Conservation (phyloP, 2,113 vertebrate genomes). For the Leucopsar rothschildi region DNA sequence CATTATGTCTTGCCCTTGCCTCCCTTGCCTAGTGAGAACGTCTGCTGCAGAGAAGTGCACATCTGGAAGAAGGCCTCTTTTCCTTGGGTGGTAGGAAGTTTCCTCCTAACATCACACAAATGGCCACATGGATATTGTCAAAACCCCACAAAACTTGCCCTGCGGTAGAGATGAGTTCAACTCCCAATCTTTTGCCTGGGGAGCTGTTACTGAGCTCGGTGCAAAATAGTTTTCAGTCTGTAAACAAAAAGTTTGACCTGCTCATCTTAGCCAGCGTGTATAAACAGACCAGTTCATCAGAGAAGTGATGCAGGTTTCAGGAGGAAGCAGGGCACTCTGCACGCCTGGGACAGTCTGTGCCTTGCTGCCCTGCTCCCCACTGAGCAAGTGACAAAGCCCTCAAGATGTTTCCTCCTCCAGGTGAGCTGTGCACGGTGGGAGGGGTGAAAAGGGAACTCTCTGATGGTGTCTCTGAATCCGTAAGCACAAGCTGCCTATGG, state of each 20-base stretch:
- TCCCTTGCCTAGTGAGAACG: neutral
- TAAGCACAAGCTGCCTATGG: neutral
- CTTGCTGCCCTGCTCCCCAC: neutral
- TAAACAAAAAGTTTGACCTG: slow-evolving; percentile 53
- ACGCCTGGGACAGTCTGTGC: neutral
- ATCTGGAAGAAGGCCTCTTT: neutral
- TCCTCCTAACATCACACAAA: neutral
- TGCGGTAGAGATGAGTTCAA: slow-evolving; percentile 19
- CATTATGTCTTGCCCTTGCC: neutral
- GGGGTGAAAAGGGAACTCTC: neutral
- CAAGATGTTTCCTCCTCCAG: neutral
- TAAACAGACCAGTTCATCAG: slow-evolving; percentile 45
- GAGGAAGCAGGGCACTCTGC: neutral
- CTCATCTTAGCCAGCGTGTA: slow-evolving; percentile 28
- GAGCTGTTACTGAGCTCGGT: slow-evolving; percentile 13
- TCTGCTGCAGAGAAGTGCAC: neutral
- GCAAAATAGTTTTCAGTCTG: slow-evolving; percentile 44
- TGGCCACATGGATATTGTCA: slow-evolving; percentile 2
- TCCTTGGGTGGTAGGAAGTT: neutral
- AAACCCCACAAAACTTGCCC: slow-evolving; percentile 22
- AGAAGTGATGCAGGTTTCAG: slow-evolving; percentile 36
- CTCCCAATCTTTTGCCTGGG: neutral
- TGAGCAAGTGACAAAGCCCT: neutral
- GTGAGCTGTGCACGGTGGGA: neutral
- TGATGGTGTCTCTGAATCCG: neutral